Conservation (phyloP, 2,888 invertebrate genomes). For the Willowsia nigromaculata region DNA sequence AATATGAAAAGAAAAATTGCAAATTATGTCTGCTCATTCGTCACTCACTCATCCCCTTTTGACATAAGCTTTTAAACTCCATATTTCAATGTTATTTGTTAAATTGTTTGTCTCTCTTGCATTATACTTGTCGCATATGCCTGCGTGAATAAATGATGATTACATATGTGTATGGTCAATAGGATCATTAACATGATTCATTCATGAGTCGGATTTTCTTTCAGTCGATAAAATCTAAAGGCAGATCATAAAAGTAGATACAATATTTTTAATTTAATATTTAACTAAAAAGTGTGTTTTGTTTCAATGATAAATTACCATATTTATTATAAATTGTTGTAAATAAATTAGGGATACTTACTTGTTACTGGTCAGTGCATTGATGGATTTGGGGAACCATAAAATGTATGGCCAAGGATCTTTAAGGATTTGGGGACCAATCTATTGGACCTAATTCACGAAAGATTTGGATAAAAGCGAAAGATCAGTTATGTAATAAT, state of each 20-base stretch:
- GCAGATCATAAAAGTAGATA: not conserved
- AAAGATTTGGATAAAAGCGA: too few relatives aligned
- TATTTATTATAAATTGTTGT: too few relatives aligned
- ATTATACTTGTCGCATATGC: not conserved
- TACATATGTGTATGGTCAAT: not conserved
- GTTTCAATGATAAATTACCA: slow-evolving; percentile 8
- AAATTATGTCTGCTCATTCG: not conserved
- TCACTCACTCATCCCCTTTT: slow-evolving; percentile 23
- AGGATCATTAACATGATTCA: not conserved
- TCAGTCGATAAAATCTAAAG: slow-evolving; percentile 10
- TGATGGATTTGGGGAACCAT: too few relatives aligned
- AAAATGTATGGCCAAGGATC: too few relatives aligned
- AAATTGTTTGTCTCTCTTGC: not conserved
- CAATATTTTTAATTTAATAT: not conserved
- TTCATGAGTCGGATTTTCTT: slow-evolving; percentile 4
- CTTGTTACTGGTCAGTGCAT: too few relatives aligned
- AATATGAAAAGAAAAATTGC: slow-evolving; percentile 26
- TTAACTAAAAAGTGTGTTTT: not conserved
- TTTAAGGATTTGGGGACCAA: too few relatives aligned
- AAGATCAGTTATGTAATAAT: too few relatives aligned
- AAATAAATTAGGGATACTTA: too few relatives aligned
- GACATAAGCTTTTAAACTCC: too few relatives aligned
- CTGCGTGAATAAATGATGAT: not conserved
- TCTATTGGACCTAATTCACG: too few relatives aligned
- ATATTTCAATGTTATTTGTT: too few relatives aligned